These are phyloP conservation scores for Telenomus remus DNA, from an alignment of 1,140 invertebrate species.

Conservation along the genomic window DNA sequence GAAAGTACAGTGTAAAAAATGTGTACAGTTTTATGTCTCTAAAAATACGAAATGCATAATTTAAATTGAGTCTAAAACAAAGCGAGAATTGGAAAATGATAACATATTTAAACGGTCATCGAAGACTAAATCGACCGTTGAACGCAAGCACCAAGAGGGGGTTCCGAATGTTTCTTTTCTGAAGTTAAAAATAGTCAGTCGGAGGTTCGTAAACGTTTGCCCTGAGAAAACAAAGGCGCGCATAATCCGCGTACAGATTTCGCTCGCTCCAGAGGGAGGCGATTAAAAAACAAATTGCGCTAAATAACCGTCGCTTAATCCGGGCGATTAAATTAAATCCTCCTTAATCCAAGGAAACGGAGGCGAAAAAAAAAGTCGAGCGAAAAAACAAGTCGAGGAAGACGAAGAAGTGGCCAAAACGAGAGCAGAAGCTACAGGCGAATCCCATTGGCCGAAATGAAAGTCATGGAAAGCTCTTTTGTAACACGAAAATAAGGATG, in stretches of 20 bases:
- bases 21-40: too few species aligned
- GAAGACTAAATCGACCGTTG: background rate
- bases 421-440: too few species aligned
- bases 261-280: conserved; percentile 8
- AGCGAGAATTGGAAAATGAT: too few species aligned
- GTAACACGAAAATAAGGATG: conserved; percentile 8
- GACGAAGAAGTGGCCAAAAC: conserved; percentile 2
- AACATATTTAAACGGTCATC: too few species aligned
- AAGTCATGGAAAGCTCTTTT: conserved; percentile 13
- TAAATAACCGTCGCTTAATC: conserved; percentile 32
- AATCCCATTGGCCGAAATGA: background rate
- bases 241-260: conserved; percentile 28
- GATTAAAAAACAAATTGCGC: conserved; percentile 37
- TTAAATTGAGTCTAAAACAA: too few species aligned
- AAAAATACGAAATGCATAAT: too few species aligned
- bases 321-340: conserved; percentile 32
- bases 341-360: conserved; percentile 20
- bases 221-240: conserved; percentile 36
- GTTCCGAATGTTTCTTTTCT: conserved; percentile 20
- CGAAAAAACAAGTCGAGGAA: background rate
- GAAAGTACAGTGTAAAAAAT: too few species aligned
- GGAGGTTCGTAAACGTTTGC: conserved; percentile 25
- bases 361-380: background rate
- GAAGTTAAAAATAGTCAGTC: conserved; percentile 45
- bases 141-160: conserved; percentile 6